Evolutionary conservation across 2,888 invertebrate species (phyloP).

Genomic region (Machimus atricapillus): DNA sequence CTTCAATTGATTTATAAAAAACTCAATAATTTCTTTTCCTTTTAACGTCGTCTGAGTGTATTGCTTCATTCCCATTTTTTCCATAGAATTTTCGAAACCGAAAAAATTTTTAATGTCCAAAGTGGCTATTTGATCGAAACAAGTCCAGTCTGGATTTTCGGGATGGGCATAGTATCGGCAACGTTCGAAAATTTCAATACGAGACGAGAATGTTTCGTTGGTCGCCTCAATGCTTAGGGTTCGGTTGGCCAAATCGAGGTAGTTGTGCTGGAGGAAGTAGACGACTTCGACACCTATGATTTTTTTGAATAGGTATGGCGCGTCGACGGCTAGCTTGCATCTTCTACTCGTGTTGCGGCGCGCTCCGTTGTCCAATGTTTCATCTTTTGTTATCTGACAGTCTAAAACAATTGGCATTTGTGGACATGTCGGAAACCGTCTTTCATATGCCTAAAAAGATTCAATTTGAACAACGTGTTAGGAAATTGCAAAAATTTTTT

Average conservation of each 20-base stretch:
- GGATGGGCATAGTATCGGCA: constrained; percentile 79
- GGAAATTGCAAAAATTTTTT: neutral
- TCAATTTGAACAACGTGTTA: neutral
- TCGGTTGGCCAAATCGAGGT: constrained; percentile 78
- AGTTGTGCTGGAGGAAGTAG: constrained; percentile 90
- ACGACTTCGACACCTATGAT: constrained; percentile 92
- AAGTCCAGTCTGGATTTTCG: constrained; percentile 93
- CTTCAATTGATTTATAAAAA: constrained; percentile 80
- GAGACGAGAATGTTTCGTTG: constrained; percentile 87
- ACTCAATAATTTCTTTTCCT: constrained; percentile 93
- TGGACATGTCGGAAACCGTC: constrained; percentile 90
- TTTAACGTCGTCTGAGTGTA: constrained; percentile 71
- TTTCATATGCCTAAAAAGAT: constrained; percentile 83
- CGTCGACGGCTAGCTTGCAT: constrained; percentile 90
- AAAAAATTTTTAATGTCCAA: constrained; percentile 95
- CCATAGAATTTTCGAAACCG: constrained; percentile 92
- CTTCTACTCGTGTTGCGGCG: constrained; percentile 81
- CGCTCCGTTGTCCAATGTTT: constrained; percentile 78
- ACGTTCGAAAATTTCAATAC: constrained; percentile 86
- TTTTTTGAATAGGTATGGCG: constrained; percentile 93
- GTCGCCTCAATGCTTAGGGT: constrained; percentile 87
- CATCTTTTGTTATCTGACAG: constrained; percentile 81
- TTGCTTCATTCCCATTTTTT: constrained; percentile 95
- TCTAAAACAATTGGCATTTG: constrained; percentile 95
- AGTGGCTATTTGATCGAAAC: constrained; percentile 90